Base-by-base conservation (phyloP, 2,113 vertebrate genomes). In the Microtus ochrogaster region DNA sequence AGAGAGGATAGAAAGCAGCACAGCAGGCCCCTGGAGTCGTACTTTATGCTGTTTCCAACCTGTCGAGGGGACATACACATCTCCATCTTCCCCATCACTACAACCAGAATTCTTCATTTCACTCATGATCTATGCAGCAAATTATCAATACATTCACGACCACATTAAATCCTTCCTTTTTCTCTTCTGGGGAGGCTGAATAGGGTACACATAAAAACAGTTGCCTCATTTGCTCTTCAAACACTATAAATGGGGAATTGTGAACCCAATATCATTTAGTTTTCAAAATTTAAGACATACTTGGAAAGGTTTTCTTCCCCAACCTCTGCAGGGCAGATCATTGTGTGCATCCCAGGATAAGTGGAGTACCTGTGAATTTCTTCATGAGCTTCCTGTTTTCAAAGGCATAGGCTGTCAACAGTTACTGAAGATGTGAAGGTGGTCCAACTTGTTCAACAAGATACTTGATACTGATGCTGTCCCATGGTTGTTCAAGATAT, bases 251-350 rank as follows among this genome's bases (percentile, higher is more conserved):
- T 44, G 66, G 39, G 8, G 55, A 70, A 65, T 92, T 97, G 30
- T 90, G 22, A 83, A 73, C 12, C 24, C 10, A 74, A 13, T 28
- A n/a, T 78, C 14, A 2, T 21, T 78, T 58, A 41, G 26, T 84
- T 92, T 93, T 84, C 47, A 91, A 41, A 52, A 88, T 47, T 90
- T 10, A 96, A 86, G 96, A 74, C 19, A 5, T 2, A 39, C 30
- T 89, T 93, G 76, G 10, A 63, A 94, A 58, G n/a, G 39, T 41
- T 91, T 21, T 22, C n/a, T 85, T 66, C 63, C 89, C 39, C 95
- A 36, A 84, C 10, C 7, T 92, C n/a, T 26, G 10, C 39, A 65
- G 22, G 26, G 3, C 28, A 8, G 24, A 39, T 93, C 41, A 30
- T 5, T 72, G 13, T 41, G 13, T 30, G 28, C 19, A 44, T 91